Conservation (phyloP, 2,113 vertebrate genomes). For the Phycodurus eques region DNA sequence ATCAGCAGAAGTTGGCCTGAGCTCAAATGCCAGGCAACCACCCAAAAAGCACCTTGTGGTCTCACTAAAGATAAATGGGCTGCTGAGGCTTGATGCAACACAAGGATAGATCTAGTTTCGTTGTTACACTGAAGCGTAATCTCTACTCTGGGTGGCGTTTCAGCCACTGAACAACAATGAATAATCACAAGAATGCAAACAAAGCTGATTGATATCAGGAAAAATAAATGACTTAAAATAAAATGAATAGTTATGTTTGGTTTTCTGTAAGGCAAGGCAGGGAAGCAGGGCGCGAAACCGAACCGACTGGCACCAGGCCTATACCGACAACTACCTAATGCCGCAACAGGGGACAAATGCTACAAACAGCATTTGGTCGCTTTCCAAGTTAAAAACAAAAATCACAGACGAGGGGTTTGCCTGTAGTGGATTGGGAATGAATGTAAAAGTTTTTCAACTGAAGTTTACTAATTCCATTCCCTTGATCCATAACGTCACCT, state of each 20-base stretch:
- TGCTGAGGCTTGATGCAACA: constrained; percentile 44
- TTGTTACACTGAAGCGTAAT: constrained; percentile 38
- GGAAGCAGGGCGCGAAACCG: constrained; percentile 58
- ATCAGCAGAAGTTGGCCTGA: constrained; percentile 55
- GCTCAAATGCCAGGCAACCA: constrained; percentile 63
- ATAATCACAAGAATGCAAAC: constrained; percentile 56
- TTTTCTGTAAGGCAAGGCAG: constrained; percentile 68
- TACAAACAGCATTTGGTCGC: constrained; percentile 35
- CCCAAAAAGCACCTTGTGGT: constrained; percentile 62
- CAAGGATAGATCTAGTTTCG: constrained; percentile 61
- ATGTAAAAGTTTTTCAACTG: constrained; percentile 50
- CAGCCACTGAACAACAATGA: constrained; percentile 20
- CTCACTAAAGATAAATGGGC: constrained; percentile 63
- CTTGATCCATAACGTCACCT: constrained; percentile 49
- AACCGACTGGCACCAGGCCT: constrained; percentile 58
- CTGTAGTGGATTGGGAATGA: constrained; percentile 20
- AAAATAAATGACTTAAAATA: constrained; percentile 10
- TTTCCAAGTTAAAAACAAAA: constrained; percentile 21
- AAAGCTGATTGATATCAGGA: constrained; percentile 9
- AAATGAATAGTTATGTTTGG: constrained; percentile 34
- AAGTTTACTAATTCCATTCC: constrained; percentile 53
- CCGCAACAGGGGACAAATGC: constrained; percentile 48
- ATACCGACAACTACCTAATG: constrained; percentile 31
- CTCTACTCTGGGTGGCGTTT: constrained; percentile 29
- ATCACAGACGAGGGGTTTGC: not conserved